Base-by-base conservation (phyloP, 1,140 invertebrate genomes). In the Cherax quadricarinatus region DNA sequence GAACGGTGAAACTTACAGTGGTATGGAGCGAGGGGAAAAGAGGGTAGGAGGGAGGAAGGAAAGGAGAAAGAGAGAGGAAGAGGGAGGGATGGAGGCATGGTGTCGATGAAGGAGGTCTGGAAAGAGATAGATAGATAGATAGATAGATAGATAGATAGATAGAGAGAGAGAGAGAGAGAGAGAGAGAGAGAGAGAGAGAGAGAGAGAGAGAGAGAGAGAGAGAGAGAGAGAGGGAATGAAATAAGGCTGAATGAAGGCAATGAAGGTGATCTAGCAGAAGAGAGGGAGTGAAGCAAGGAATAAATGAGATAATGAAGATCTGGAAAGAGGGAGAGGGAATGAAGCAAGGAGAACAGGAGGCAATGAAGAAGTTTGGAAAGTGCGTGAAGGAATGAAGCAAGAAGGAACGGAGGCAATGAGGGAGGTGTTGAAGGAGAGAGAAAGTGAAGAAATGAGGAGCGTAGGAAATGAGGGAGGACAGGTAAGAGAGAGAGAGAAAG, bases 151-250 rank as follows among this genome's bases (percentile, higher is more conserved):
- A 70, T 3, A 70, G 16, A 70, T 0, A 70, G 62, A 70, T 3
- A 70, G 62, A 70, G 62, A 70, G 62, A 70, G 62, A 70, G 62
- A 70, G 62, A 70, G 62, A 70, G 62, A 70, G 62, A 70, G 62
- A 70, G 62, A 70, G 62, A 70, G 62, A 70, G 62, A 70, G 62
- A 70, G 62, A 70, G 62, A 70, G 62, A 70, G 16, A 70, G 10
- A 70, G 62, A 70, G 62, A 70, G 62, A 70, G 62, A 70, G 62
- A 70, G 62, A 70, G 62, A 70, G 62, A 70, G 62, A 70, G 62
- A 70, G 62, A 70, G 62, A 70, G 62, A 70, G 62, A 70, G 62
- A 70, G 6, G 10, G 62, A 70, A 16, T 16, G 62, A 70, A 16
- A 70, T 10, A 70, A 16, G 18, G 62, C 12, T 3, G 18, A 16